A percentile compares a stretch with the other conserved stretches of the same genome.
Evolutionary conservation across 2,888 invertebrate genomes (phyloP).

Genomic region (Notodonta dromedarius): DNA sequence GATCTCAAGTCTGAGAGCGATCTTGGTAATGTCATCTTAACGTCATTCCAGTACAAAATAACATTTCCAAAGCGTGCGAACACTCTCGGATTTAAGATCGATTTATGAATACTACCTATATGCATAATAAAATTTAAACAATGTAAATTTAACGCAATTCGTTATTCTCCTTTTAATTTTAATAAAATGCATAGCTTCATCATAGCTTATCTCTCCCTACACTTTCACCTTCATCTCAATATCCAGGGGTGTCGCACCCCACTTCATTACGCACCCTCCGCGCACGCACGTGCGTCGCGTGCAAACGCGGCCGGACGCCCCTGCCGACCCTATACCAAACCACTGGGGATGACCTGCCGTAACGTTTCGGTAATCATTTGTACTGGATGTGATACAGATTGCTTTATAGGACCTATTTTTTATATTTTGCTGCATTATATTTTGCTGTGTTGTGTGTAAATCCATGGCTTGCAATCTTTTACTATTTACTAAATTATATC

Average conservation of each 20-base stretch:
- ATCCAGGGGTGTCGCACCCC: conserved; percentile 68
- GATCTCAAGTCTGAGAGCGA: no score
- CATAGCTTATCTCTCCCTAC: conserved; percentile 35
- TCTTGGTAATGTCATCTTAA: no score
- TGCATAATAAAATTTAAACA: no score
- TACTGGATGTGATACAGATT: conserved; percentile 24
- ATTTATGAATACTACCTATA: no score
- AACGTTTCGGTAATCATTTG: conserved; percentile 30
- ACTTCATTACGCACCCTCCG: conserved; percentile 75
- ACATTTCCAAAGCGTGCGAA: no score
- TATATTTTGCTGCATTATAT: no score
- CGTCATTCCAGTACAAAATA: no score
- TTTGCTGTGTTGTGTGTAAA: no score
- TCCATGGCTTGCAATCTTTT: background rate
- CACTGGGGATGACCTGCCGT: conserved; percentile 57
- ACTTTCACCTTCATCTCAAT: conserved; percentile 27
- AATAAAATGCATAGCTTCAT: conserved; percentile 16
- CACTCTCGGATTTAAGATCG: no score
- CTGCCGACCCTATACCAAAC: conserved; percentile 52
- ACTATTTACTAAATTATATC: background rate
- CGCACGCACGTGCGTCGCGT: conserved; percentile 76
- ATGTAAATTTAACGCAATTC: background rate
- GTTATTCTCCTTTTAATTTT: background rate
- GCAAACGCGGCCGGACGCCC: conserved; percentile 70
- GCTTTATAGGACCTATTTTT: conserved; percentile 15